Percentiles rank a stretch among this genome's conserved stretches.
Evolutionary conservation across 2,113 vertebrate species (phyloP).

Genomic region (Microcebus ravelobensis): DNA sequence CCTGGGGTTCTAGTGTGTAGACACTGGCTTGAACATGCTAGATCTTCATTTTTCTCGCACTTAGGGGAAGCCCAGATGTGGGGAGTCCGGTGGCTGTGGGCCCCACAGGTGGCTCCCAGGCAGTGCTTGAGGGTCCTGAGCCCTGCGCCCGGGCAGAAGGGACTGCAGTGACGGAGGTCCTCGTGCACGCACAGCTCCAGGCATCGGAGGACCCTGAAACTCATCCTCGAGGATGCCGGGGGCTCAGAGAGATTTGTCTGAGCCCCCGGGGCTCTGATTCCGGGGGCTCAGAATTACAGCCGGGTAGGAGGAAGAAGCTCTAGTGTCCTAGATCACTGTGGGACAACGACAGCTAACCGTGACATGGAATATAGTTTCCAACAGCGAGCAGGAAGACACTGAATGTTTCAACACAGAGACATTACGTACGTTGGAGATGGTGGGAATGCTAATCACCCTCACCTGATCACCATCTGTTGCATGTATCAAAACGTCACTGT

Average conservation of each 20-base stretch:
- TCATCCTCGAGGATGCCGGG: neutral
- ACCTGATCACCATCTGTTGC: neutral
- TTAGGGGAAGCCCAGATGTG: neutral
- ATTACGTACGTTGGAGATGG: neutral
- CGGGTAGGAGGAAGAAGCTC: neutral
- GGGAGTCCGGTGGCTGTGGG: neutral
- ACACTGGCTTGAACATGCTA: neutral
- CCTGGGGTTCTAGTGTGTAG: neutral
- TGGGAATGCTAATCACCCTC: neutral
- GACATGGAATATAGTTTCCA: neutral
- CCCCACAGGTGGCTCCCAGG: neutral
- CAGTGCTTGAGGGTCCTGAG: neutral
- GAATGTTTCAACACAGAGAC: neutral
- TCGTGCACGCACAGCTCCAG: neutral
- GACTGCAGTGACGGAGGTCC: neutral
- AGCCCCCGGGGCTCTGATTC: too few species aligned
- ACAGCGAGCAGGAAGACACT: neutral
- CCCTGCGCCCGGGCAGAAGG: neutral
- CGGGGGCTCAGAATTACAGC: neutral
- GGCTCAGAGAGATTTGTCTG: neutral
- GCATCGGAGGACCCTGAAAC: neutral
- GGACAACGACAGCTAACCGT: neutral
- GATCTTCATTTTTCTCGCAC: neutral
- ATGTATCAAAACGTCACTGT: neutral
- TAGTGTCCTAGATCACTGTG: neutral